Base-by-base conservation (phyloP, 2,888 invertebrate genomes). In the Scaptomyza reducta region DNA sequence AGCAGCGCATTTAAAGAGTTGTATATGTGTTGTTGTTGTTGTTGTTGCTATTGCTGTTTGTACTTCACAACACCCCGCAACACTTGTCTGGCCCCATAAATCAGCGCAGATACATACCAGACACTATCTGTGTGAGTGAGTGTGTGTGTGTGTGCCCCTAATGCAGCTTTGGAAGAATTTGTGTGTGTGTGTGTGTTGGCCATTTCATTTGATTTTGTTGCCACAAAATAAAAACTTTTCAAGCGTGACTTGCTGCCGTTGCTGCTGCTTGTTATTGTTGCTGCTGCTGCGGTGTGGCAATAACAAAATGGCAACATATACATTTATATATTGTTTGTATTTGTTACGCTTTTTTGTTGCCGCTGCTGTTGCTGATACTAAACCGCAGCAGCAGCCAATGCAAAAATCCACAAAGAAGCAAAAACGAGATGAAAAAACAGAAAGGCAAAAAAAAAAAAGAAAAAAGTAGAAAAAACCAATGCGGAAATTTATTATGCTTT, bases 401-500 rank as follows among this genome's bases (percentile, higher is more conserved):
- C 71, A 77, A 62, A 57, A 59, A 18, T 56, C 46, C 47, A 33
- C 6, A 56, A 53, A 60, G 61, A 67, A 72, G 54, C 45, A 63
- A 38, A 14, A 55, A 49, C 35, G 45, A 66, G 54, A 40, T 16
- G 40, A 40, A 16, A 38, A 72, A 72, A 68, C 65, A 62, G 62
- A 13, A 2, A 42, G 22, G 7, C 6, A 13, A 22, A 22, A 42
- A 42, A 11, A 13, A 29, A 35, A 6, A 13, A 29, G 25, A 6
- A 38, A 47, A 13, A 31, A 2, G 1, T 22, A 22, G n/a, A 49
- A 22, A 7, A 68, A 82, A 68, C 66, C 68, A 81, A 86, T 87
- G 88, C 85, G 85, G 85, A 86, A 86, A 86, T 86, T 83, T 88
- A 85, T 85, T 77, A 83, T 72, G 75, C 69, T 71, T 78, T 74